Evolutionary conservation across 2,888 invertebrate genomes (phyloP).

Genomic region (Philopedon plagiatum): DNA sequence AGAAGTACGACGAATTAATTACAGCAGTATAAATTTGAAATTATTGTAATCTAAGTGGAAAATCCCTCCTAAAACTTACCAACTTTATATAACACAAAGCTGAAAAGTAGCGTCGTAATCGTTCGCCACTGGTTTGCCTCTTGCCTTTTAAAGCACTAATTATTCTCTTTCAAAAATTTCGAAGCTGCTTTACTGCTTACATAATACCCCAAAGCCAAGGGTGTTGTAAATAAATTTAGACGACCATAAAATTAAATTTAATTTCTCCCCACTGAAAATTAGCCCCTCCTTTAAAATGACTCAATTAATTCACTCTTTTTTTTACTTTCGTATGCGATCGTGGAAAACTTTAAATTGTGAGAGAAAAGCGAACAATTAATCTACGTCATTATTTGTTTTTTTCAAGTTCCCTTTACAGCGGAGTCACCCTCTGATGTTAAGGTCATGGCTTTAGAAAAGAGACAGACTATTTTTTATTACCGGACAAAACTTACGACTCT

Average conservation of each 20-base stretch:
- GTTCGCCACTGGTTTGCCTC: not conserved
- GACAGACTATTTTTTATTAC: no score
- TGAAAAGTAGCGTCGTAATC: not conserved
- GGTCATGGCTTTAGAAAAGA: no score
- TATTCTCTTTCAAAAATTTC: constrained; percentile 11
- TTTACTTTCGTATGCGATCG: constrained; percentile 6
- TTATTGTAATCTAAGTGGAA: no score
- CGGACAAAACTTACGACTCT: no score
- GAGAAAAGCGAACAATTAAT: constrained; percentile 1
- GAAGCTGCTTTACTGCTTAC: constrained; percentile 4
- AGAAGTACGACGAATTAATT: no score
- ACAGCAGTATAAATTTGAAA: no score
- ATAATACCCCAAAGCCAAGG: constrained; percentile 12
- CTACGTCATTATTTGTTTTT: constrained; percentile 17
- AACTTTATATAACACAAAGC: no score
- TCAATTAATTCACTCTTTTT: constrained; percentile 7
- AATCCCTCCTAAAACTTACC: no score
- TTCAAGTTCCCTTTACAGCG: constrained; percentile 11
- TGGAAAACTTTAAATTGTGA: not conserved
- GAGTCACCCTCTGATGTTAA: constrained; percentile 17
- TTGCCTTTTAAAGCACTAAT: not conserved
- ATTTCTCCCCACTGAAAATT: constrained; percentile 14
- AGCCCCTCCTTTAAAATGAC: constrained; percentile 7
- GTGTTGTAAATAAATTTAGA: constrained; percentile 17
- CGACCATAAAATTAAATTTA: constrained; percentile 14